These are phyloP conservation scores for Mus spicilegus DNA, from an alignment of 2,113 vertebrate species.

Conservation along the genomic window DNA sequence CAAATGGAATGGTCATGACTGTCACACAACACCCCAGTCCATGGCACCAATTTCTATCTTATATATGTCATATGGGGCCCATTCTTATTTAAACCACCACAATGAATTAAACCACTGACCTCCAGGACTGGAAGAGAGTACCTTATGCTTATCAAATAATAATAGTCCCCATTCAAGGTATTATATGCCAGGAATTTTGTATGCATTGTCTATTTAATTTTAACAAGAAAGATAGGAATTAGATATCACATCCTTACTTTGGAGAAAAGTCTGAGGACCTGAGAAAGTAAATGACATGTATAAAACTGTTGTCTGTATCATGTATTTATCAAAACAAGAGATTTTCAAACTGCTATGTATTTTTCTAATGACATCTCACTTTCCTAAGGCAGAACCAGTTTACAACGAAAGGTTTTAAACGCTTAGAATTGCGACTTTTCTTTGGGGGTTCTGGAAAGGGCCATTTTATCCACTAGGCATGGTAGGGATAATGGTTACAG, in stretches of 20 bases:
- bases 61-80: neutral
- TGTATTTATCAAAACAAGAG: slow-evolving; percentile 1
- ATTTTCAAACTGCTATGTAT: neutral
- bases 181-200: slow-evolving; percentile 10
- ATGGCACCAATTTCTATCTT: neutral
- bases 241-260: neutral
- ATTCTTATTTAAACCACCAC: neutral
- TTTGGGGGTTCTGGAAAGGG: neutral
- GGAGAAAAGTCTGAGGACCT: neutral
- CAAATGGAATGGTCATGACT: neutral
- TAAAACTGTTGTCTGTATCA: neutral
- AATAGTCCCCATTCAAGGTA: neutral
- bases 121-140: neutral
- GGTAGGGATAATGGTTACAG: neutral
- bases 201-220: neutral
- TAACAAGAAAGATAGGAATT: neutral
- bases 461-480: neutral
- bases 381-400: neutral
- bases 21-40: neutral
- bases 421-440: neutral
- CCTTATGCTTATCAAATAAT: slow-evolving; percentile 14
- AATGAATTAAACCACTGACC: neutral
- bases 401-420: slow-evolving; percentile 9
- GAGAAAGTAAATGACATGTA: slow-evolving; percentile 9
- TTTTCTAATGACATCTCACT: neutral